phyloP scores from a whole-genome alignment of 2,888 invertebrate species.

The Loripinus fragilis region DNA sequence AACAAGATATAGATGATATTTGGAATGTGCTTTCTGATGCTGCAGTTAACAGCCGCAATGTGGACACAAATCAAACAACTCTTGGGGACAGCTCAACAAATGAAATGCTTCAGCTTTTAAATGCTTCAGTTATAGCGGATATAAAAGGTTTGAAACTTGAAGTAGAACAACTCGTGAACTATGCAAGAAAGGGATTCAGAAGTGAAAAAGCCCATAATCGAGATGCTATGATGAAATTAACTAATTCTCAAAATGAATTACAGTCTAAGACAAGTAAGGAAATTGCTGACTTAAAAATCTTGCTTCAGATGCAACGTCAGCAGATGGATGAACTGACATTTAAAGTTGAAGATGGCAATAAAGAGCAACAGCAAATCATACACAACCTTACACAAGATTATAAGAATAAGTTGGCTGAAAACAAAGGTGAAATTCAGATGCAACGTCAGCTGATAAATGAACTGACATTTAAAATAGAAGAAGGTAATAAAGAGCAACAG shows the following conservation, averaged over 20 bases:
- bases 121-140: background rate
- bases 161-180: background rate
- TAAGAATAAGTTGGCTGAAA: too few species aligned
- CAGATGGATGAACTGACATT: too few species aligned
- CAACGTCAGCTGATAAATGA: too few species aligned
- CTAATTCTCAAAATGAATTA: background rate
- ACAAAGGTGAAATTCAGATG: too few species aligned
- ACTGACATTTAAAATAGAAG: too few species aligned
- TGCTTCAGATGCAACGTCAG: too few species aligned
- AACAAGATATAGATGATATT: constrained; percentile 2
- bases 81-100: background rate
- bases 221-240: too few species aligned
- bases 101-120: background rate
- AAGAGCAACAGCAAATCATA: too few species aligned
- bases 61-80: background rate
- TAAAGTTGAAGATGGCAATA: too few species aligned
- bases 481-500: too few species aligned
- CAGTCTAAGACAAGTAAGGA: background rate
- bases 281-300: background rate
- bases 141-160: background rate
- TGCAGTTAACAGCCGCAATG: background rate
- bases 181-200: background rate
- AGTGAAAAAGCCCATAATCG: background rate
- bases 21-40: background rate
- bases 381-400: too few species aligned